Evolutionary conservation across 1,140 invertebrate genomes (phyloP).

Genomic region (Tetramorium simillimum): DNA sequence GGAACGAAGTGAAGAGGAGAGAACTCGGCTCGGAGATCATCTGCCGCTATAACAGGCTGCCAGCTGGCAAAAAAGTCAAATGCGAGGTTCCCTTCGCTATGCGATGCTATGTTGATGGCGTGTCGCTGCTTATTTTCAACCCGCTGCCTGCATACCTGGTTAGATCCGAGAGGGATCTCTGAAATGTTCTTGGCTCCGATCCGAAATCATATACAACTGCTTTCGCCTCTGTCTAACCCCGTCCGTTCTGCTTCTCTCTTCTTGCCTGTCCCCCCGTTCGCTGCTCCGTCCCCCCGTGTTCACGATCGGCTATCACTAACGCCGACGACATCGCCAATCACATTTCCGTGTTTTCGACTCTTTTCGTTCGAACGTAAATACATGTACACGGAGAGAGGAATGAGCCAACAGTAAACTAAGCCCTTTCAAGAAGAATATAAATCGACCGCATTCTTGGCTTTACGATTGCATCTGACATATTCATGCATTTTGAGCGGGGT

Average conservation of each 20-base stretch:
- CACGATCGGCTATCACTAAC: constrained; percentile 41
- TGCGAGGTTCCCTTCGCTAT: constrained; percentile 81
- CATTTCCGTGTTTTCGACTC: constrained; percentile 34
- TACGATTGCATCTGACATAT: constrained; percentile 24
- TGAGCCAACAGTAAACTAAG: constrained; percentile 6
- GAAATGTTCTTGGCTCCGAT: constrained; percentile 81
- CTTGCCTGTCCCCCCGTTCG: background rate
- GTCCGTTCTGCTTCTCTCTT: constrained; percentile 21
- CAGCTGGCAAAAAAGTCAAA: constrained; percentile 85
- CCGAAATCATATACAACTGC: constrained; percentile 81
- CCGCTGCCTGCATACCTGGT: constrained; percentile 83
- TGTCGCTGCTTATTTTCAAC: constrained; percentile 85
- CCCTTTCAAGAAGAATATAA: background rate
- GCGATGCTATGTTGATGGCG: constrained; percentile 84
- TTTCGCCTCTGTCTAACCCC: constrained; percentile 61
- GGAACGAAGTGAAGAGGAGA: constrained; percentile 69
- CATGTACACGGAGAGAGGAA: background rate
- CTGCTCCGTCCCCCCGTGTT: constrained; percentile 28
- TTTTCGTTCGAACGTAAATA: constrained; percentile 20
- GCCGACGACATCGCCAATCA: constrained; percentile 53
- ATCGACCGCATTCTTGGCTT: constrained; percentile 29
- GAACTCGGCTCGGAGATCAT: constrained; percentile 81
- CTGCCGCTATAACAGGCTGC: constrained; percentile 84
- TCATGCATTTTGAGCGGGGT: constrained; percentile 49
- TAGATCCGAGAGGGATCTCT: constrained; percentile 80